phyloP scores from a whole-genome alignment of 2,113 vertebrate species.

The Trochalopteron elliotii region DNA sequence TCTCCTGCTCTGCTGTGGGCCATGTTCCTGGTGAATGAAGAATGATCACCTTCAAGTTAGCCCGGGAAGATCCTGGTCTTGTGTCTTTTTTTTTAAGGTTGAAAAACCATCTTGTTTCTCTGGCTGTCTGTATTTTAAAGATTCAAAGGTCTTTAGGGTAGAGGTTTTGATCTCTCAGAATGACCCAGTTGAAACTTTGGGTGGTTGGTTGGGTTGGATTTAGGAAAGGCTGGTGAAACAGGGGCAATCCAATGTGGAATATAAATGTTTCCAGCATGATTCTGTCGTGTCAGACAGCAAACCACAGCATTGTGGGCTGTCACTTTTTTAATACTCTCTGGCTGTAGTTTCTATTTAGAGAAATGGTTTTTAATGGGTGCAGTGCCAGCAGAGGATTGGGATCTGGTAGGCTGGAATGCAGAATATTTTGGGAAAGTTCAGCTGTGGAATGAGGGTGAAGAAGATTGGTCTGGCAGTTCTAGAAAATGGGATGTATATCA shows the following conservation, averaged over 20 bases:
- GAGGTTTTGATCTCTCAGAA: neutral
- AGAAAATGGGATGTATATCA: accelerated
- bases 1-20: neutral
- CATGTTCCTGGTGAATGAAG: neutral
- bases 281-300: neutral
- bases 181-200: neutral
- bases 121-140: neutral
- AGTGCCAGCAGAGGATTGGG: neutral
- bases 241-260: neutral
- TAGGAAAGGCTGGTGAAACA: neutral
- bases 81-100: neutral
- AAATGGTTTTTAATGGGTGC: neutral
- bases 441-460: neutral
- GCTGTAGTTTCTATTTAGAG: neutral
- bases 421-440: neutral
- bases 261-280: neutral
- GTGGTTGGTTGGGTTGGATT: neutral
- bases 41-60: neutral
- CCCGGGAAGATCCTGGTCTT: neutral
- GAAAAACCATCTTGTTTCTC: neutral
- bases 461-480: neutral
- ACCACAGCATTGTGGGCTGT: neutral
- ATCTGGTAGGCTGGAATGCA: neutral
- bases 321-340: neutral
- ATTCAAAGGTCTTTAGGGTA: accelerated